Base-by-base conservation (phyloP, 2,888 invertebrate genomes). In the Drosophila meridiana region DNA sequence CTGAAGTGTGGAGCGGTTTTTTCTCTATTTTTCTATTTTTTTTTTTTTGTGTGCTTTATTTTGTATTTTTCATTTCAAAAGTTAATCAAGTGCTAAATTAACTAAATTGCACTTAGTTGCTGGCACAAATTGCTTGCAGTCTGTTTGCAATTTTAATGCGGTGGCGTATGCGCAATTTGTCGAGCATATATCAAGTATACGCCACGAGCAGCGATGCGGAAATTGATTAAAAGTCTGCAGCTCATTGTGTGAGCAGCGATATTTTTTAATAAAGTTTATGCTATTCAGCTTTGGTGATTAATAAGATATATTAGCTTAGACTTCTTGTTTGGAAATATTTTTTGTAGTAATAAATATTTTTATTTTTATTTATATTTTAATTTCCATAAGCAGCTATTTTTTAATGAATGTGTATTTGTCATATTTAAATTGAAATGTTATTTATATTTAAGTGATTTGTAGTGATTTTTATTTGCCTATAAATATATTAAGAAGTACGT, bases 11-110 rank as follows among this genome's bases (percentile, higher is more conserved):
- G 57, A 61, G 60, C 50, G 52, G 59, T 65, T 58, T 38, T 69
- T 68, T 65, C 43, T 30, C 50, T 26, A 8, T 28, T 55, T 11
- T 70, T 74, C 59, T 53, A 8, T 47, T 47, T 45, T 13, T 0
- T 28, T 34, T 13, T 13, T n/a, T 42, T 32, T 47, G 13, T 26
- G 26, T 36, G 20, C 20, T n/a, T 26, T 26, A 14, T 48, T 56
- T 52, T 58, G 9, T 43, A 30, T 57, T 48, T 47, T 62, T 59
- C 71, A 64, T 71, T 71, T 75, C 62, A 83, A 76, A 88, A 84
- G 84, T 84, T 84, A 88, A 84, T 84, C 76, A 80, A 84, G 89
- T 86, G 87, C 89, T 73, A 86, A 84, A 88, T 84, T 86, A 83
- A 89, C 84, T 86, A 86, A 84, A 84, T 88, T 86, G 89, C 83